These are phyloP conservation scores for Etheostoma spectabile DNA, from an alignment of 2,113 vertebrate genomes.

Conservation along the genomic window DNA sequence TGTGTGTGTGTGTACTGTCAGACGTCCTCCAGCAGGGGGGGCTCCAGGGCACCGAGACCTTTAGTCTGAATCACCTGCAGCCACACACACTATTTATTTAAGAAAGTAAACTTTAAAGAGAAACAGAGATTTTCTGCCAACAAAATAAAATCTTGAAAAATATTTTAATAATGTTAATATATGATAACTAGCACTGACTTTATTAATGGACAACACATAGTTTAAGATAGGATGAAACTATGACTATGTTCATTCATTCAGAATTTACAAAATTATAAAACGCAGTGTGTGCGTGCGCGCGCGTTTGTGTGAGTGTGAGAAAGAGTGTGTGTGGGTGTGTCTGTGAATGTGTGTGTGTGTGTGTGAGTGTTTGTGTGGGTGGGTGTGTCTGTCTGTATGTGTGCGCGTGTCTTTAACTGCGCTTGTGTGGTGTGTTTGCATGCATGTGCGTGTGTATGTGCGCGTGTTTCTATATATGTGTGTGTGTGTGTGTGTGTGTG, in stretches of 20 bases:
- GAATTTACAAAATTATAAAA: neutral
- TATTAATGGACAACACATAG: too few species aligned
- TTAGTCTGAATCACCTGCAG: neutral
- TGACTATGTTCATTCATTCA: neutral
- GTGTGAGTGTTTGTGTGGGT: too few species aligned
- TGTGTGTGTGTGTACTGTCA: neutral
- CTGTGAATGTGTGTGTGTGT: too few species aligned
- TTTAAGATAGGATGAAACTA: too few species aligned
- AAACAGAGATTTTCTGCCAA: neutral
- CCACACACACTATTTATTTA: neutral
- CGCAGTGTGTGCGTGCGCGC: neutral
- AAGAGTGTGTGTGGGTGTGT: too few species aligned
- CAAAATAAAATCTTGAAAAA: neutral
- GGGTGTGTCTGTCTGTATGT: neutral
- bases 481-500: neutral
- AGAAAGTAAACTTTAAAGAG: constrained; percentile 1
- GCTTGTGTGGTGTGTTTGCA: too few species aligned
- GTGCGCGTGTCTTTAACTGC: neutral
- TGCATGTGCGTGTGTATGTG: neutral
- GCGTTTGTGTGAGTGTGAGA: neutral
- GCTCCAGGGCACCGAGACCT: neutral
- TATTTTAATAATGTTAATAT: too few species aligned
- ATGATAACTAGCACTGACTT: too few species aligned
- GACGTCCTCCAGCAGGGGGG: neutral
- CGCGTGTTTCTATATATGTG: neutral